A percentile compares a stretch with the other conserved stretches of the same genome.
Conservation (phyloP, 2,888 invertebrate genomes). For the Loripinus fragilis region DNA sequence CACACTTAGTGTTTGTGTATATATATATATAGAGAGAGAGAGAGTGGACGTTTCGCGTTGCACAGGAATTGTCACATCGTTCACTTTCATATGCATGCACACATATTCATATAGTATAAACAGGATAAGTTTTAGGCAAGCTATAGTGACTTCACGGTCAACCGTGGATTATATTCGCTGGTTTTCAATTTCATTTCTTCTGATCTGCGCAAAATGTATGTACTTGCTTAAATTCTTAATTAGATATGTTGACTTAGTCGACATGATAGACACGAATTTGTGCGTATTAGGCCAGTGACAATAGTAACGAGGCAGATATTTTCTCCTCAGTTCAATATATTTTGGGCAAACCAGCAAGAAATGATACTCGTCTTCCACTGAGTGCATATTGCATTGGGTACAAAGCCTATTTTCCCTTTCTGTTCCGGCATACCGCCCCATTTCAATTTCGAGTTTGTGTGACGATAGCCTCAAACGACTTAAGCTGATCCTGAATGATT, state of each 20-base stretch:
- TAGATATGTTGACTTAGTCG: background rate
- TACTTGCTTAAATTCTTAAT: background rate
- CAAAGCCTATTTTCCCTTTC: background rate
- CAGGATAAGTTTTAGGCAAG: no score
- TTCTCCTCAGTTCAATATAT: background rate
- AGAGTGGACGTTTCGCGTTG: no score
- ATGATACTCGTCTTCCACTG: background rate
- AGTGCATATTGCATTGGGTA: background rate
- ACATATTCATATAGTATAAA: no score
- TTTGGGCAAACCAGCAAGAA: background rate
- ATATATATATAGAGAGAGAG: no score
- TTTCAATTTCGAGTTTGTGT: background rate
- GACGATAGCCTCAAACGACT: background rate
- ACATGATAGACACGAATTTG: background rate
- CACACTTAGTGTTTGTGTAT: no score
- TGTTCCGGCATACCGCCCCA: background rate
- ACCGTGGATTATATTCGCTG: no score
- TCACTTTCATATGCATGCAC: no score
- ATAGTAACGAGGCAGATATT: background rate
- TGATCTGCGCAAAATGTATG: background rate
- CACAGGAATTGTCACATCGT: no score
- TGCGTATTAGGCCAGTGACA: background rate
- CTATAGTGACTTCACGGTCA: no score
- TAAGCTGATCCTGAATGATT: background rate
- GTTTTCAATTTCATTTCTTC: no score